A percentile compares a stretch with the other conserved stretches of the same genome.
Conservation (phyloP, 2,888 invertebrate species). For the Mythimna albipuncta region DNA sequence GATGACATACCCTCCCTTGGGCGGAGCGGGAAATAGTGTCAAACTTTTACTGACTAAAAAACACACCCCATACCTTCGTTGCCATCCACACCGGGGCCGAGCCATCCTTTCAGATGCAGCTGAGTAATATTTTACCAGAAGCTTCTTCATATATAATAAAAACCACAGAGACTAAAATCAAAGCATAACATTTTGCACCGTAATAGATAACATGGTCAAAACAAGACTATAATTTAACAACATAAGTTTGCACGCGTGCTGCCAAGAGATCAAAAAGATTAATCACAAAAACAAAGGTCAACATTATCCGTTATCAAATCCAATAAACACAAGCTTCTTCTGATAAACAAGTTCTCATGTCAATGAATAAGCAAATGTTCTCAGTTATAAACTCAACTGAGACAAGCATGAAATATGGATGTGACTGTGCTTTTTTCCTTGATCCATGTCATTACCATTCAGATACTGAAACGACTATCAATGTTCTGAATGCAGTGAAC, state of each 20-base stretch:
- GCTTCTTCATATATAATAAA: no score
- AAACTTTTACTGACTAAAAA: no score
- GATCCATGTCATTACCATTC: not conserved
- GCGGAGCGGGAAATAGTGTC: no score
- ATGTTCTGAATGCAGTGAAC: slow-evolving; percentile 7
- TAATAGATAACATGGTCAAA: not conserved
- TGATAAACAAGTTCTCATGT: slow-evolving; percentile 10
- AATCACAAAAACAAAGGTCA: not conserved
- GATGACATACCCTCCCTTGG: no score
- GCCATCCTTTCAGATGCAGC: no score
- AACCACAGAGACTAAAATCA: no score
- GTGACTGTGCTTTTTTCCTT: slow-evolving; percentile 14
- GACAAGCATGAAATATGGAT: slow-evolving; percentile 42
- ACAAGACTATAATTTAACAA: not conserved
- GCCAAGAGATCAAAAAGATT: no score
- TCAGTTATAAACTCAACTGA: slow-evolving; percentile 9
- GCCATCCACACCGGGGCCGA: no score
- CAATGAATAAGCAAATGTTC: slow-evolving; percentile 33
- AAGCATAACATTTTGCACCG: no score
- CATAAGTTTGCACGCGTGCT: not conserved
- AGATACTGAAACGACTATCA: not conserved
- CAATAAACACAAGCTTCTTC: slow-evolving; percentile 12
- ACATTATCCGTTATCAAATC: not conserved
- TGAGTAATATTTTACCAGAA: no score
- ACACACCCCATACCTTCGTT: no score